Evolutionary conservation across 2,888 invertebrate species (phyloP), one percentile per base, ranked within the genome.

Genomic region (Drosophila paramelanica): DNA sequence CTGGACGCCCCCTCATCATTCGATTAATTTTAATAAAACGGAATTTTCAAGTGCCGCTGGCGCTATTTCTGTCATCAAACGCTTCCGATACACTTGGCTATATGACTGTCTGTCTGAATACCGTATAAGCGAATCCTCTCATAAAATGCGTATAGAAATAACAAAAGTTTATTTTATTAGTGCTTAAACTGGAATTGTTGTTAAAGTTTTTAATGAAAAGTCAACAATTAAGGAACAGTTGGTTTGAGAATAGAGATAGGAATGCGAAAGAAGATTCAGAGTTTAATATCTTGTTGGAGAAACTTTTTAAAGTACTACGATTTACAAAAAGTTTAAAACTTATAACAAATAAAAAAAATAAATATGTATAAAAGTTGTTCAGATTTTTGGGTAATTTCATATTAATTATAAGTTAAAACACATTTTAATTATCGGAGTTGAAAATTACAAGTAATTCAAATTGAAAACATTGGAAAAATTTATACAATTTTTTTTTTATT

Each of bases 1-100:
- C 27, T 31, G 65, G 31, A 11, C 11, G 3, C 17, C 17, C 11
- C 36, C 47, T 58, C 74, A 78, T 80, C 65, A 74, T 83, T 84
- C 89, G 87, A 87, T 88, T 88, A 86, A 84, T 84, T 84, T 88
- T 89, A 84, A 84, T 88, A 88, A 83, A 84, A 83, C 68, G 71
- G 55, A 71, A 78, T 68, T 70, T 81, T 74, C 65, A 59, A 70
- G 61, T 51, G 73, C 50, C 61, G 23, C 52, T 67, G 25, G 25
- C 39, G 25, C 33, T 53, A 55, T 17, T 73, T 65, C 42, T 65
- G 53, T 75, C 64, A 60, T 65, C 56, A 74, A 68, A 43, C 56
- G 45, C 55, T 55, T 50, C 6, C 73, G 36, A 56, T 47, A 58
- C 42, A 49, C 27, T 66, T 57, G 51, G 47, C 70, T 66, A 59